Evolutionary conservation across 2,113 vertebrate species (phyloP), one percentile per base, ranked within the genome.

Genomic region (Festucalex cinctus): DNA sequence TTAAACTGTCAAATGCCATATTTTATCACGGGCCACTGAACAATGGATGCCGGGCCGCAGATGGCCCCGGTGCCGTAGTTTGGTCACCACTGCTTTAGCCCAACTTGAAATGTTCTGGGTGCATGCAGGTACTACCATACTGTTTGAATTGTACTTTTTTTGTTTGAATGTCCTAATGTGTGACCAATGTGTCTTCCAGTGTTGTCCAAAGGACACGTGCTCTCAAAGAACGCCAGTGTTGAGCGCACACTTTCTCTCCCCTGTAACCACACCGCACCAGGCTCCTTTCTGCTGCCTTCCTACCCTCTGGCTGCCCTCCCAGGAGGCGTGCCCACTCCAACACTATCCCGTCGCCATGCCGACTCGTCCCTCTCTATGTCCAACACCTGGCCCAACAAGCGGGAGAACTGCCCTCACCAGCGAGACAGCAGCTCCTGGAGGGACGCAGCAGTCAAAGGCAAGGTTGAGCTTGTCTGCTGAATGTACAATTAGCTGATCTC

Each of bases 321-420:
- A 4, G 89, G 88, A 76, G 84, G 48, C 60, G 88, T 91, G 73
- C 92, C 92, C 41, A 93, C 91, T 70, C 92, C 88, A 2, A 68
- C 83, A n/a, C 79, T 90, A 24, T 70, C 85, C 44, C 85, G 88
- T n/a, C 85, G 87, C 73, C 90, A 80, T 12, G 73, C 75, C n/a
- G 91, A 92, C 46, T 90, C 92, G 63, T 70, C 76, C 28, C 85
- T 82, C 36, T 89, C 86, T 71, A 92, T 96, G 89, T 96, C 95
- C 65, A 95, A 88, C 86, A 96, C 95, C 14, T 97, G 95, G 95
- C 94, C 95, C 58, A 93, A 94, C 71, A 94, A 93, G 73, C 93
- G 84, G 60, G 92, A 90, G 57, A 76, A 24, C 73, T 85, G 73
- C 66, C 88, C 88, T 41, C 81, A 70, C 0, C 76, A 73, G 51